phyloP scores from a whole-genome alignment of 92 coral and sea anemone species.

The Epizoanthus scotinus region DNA sequence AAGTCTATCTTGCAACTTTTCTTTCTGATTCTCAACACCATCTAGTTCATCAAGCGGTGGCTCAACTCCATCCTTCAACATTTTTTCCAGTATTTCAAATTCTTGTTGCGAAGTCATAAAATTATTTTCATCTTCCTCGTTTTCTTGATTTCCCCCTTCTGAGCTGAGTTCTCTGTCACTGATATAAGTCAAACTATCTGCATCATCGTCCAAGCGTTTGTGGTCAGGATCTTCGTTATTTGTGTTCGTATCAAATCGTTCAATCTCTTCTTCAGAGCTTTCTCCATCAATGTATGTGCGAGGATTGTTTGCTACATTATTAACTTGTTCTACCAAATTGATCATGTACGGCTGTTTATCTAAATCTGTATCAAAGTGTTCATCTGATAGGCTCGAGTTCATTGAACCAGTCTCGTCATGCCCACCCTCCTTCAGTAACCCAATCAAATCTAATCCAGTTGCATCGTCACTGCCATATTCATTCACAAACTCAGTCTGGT shows the following conservation, averaged over 20 bases:
- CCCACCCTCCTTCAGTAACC: slow-evolving; percentile 54
- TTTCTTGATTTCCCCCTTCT: slow-evolving; percentile 44
- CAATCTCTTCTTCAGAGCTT: slow-evolving; percentile 64
- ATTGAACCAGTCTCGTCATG: slow-evolving; percentile 22
- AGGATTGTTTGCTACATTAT: not conserved
- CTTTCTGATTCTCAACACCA: not conserved
- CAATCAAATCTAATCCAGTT: slow-evolving; percentile 79
- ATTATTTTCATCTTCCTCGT: slow-evolving; percentile 17
- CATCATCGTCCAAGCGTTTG: slow-evolving; percentile 11
- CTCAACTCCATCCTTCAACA: slow-evolving; percentile 47
- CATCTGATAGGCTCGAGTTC: slow-evolving; percentile 41
- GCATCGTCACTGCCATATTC: slow-evolving; percentile 57
- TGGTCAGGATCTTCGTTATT: slow-evolving; percentile 21
- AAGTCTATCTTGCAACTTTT: not conserved
- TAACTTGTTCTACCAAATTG: not conserved
- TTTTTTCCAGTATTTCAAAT: slow-evolving; percentile 61
- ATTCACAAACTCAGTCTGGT: slow-evolving; percentile 76
- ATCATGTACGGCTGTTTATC: slow-evolving; percentile 3
- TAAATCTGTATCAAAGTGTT: slow-evolving; percentile 14
- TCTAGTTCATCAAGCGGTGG: slow-evolving; percentile 17
- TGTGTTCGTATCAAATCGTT: slow-evolving; percentile 43
- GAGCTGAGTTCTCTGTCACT: not conserved
- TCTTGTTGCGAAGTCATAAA: slow-evolving; percentile 65
- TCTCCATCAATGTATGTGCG: slow-evolving; percentile 1
- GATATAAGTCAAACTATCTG: not conserved